Percentiles rank a stretch among this genome's conserved stretches.
phyloP scores from a whole-genome alignment of 2,888 invertebrate species.

The Hirtodrosophila duncani region DNA sequence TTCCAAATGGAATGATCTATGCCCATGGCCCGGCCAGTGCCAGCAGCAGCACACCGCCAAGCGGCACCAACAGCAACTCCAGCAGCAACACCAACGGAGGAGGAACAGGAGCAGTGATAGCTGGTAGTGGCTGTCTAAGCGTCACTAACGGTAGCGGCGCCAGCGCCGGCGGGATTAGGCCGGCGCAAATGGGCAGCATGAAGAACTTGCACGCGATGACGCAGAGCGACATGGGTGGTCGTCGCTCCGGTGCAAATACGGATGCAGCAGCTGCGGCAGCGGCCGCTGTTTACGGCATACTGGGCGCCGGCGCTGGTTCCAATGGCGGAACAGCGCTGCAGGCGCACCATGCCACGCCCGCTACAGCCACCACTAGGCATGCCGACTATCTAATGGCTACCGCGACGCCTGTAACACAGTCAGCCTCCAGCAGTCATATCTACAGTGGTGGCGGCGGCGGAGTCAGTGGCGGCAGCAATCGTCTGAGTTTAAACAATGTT shows the following conservation, averaged over 20 bases:
- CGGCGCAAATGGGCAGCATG: constrained; percentile 71
- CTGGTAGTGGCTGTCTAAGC: too few species aligned
- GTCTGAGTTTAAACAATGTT: constrained; percentile 71
- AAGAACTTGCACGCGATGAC: constrained; percentile 77
- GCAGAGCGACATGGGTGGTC: constrained; percentile 74
- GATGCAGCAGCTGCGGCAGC: constrained; percentile 40
- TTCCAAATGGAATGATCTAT: constrained; percentile 78
- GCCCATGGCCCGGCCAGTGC: constrained; percentile 61
- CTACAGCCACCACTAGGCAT: constrained; percentile 71
- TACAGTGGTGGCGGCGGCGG: constrained; percentile 40
- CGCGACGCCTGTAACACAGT: constrained; percentile 69
- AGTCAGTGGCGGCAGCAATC: constrained; percentile 49
- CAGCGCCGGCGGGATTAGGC: constrained; percentile 47
- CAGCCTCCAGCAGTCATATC: constrained; percentile 59
- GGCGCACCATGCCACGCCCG: constrained; percentile 75
- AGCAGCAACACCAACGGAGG: too few species aligned
- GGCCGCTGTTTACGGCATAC: constrained; percentile 56
- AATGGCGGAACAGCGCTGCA: constrained; percentile 62
- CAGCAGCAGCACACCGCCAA: constrained; percentile 43
- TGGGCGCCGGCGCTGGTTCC: constrained; percentile 50
- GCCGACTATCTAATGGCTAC: constrained; percentile 73
- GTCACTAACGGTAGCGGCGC: constrained; percentile 37
- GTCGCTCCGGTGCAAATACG: constrained; percentile 57
- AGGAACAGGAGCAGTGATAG: too few species aligned
- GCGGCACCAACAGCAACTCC: constrained; percentile 37